Percentiles rank a stretch among this genome's conserved stretches.
phyloP scores from a whole-genome alignment of 2,888 invertebrate species.

The Drosophila birchii region DNA sequence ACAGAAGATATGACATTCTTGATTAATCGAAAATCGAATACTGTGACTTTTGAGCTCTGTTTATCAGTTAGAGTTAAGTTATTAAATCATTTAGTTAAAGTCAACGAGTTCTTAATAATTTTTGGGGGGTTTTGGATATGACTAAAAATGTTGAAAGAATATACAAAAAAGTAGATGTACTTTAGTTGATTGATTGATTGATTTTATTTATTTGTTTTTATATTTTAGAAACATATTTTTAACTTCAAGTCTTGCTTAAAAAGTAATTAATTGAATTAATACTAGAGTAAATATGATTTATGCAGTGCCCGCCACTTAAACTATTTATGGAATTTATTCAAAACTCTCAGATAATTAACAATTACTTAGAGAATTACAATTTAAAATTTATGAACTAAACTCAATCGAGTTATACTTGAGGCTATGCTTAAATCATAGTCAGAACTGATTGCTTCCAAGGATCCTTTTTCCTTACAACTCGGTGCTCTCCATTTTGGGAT shows the following conservation, averaged over 20 bases:
- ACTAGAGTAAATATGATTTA: neutral
- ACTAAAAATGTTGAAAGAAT: neutral
- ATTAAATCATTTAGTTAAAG: neutral
- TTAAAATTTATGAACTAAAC: neutral
- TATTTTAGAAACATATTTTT: neutral
- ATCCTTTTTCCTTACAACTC: conserved; percentile 47
- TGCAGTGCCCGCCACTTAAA: conserved; percentile 54
- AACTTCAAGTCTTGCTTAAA: conserved; percentile 5
- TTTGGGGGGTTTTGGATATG: fast-evolving
- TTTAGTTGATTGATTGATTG: neutral
- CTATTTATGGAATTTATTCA: conserved; percentile 12
- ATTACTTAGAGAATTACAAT: conserved; percentile 1
- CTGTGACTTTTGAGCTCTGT: neutral
- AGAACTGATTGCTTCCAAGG: neutral
- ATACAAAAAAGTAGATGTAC: neutral
- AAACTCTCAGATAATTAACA: neutral
- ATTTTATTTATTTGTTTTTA: neutral
- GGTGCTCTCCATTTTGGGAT: conserved; percentile 69
- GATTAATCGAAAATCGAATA: conserved; percentile 14
- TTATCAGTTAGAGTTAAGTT: neutral
- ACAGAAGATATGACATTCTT: neutral
- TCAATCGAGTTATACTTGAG: neutral
- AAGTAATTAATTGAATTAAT: neutral
- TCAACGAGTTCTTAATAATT: no score
- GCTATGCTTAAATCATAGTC: conserved; percentile 23